phyloP scores from a whole-genome alignment of 2,797 vertebrate species.

The Liasis olivaceus region DNA sequence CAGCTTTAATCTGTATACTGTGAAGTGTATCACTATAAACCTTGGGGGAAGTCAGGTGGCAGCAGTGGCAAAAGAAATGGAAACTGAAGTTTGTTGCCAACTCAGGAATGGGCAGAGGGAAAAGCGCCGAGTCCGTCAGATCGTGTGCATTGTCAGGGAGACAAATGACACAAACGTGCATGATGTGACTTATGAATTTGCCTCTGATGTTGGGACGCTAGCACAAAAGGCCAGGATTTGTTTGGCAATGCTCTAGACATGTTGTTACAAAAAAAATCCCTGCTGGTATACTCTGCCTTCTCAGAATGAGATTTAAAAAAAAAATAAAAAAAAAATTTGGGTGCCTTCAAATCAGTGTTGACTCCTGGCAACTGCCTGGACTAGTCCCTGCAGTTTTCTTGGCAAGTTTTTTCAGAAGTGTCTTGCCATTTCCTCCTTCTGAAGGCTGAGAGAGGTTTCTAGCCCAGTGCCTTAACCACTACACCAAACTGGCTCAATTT shows the following conservation, averaged over 20 bases:
- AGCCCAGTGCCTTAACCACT: neutral
- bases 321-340: too few relatives aligned
- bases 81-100: neutral
- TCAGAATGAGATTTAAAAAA: neutral
- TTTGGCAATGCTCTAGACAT: neutral
- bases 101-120: neutral
- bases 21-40: neutral
- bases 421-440: too few relatives aligned
- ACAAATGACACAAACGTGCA: neutral
- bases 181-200: neutral
- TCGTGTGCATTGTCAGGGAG: neutral
- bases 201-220: neutral
- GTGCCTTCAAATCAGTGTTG: too few relatives aligned
- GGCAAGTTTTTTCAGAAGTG: too few relatives aligned
- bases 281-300: neutral
- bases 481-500: neutral
- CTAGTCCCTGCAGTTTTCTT: too few relatives aligned
- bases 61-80: neutral
- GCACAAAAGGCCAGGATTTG: neutral
- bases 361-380: too few relatives aligned
- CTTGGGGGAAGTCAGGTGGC: neutral
- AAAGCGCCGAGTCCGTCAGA: neutral
- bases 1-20: neutral
- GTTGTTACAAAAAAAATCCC: neutral
- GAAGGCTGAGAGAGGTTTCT: neutral